Evolutionary conservation across 2,888 invertebrate genomes (phyloP).

Genomic region (Epinotia ramella): DNA sequence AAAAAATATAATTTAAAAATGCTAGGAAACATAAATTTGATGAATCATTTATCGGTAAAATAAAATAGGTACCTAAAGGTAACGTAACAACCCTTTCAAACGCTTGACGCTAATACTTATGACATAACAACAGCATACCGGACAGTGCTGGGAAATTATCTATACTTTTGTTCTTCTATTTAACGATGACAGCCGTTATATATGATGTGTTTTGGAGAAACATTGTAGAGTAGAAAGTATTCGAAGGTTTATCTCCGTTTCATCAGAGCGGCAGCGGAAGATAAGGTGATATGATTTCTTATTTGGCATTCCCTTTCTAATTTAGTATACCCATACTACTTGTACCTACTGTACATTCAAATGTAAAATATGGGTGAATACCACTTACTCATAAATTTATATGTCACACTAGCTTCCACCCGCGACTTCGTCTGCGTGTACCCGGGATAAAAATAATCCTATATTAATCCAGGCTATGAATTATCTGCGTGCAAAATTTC

Average conservation of each 20-base stretch:
- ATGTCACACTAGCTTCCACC: too few relatives aligned
- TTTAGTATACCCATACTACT: too few relatives aligned
- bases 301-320: too few relatives aligned
- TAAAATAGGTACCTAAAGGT: too few relatives aligned
- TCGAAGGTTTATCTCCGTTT: constrained; percentile 24
- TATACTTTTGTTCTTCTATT: constrained; percentile 54
- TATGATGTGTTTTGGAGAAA: constrained; percentile 52
- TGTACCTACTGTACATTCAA: neutral
- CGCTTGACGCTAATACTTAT: constrained; percentile 35
- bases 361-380: neutral
- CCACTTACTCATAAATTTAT: too few relatives aligned
- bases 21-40: too few relatives aligned
- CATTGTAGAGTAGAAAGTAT: constrained; percentile 34
- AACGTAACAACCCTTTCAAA: neutral
- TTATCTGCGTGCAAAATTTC: too few relatives aligned
- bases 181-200: constrained; percentile 56
- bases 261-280: constrained; percentile 17
- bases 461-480: too few relatives aligned
- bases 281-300: constrained; percentile 16
- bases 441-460: too few relatives aligned
- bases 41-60: too few relatives aligned
- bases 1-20: too few relatives aligned
- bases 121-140: constrained; percentile 46
- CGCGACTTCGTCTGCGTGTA: too few relatives aligned
- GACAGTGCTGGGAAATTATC: constrained; percentile 55